Evolutionary conservation across 2,888 invertebrate species (phyloP).

Genomic region (Eupithecia dodoneata): DNA sequence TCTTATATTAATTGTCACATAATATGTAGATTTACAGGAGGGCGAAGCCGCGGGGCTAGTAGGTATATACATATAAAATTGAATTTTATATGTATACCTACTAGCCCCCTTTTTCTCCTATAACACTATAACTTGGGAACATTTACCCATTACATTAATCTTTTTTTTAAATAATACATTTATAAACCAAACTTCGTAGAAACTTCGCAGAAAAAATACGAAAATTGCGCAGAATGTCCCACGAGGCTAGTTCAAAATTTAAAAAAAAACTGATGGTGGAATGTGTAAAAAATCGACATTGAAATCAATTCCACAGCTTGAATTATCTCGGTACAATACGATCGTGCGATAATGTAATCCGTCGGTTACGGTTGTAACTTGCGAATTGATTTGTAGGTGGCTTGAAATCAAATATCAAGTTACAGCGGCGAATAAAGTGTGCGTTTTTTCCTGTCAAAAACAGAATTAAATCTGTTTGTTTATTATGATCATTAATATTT

Average conservation of each 20-base stretch:
- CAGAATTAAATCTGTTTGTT: not conserved
- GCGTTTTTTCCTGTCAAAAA: not conserved
- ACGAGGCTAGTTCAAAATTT: not conserved
- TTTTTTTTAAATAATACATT: too few relatives aligned
- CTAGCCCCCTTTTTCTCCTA: too few relatives aligned
- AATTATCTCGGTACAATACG: slow-evolving; percentile 8
- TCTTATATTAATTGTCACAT: too few relatives aligned
- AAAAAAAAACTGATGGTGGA: not conserved
- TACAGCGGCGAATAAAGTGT: slow-evolving; percentile 14
- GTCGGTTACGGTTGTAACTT: slow-evolving; percentile 34
- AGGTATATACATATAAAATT: too few relatives aligned
- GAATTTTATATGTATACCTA: too few relatives aligned
- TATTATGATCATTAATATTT: not conserved
- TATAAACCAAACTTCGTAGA: too few relatives aligned
- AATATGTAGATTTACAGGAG: too few relatives aligned
- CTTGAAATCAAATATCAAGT: slow-evolving; percentile 21
- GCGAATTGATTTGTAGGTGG: slow-evolving; percentile 32
- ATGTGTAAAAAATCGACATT: slow-evolving; percentile 25
- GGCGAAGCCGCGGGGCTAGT: too few relatives aligned
- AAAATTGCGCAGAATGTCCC: too few relatives aligned
- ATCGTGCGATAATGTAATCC: slow-evolving; percentile 39
- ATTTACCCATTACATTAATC: too few relatives aligned
- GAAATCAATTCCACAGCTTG: slow-evolving; percentile 44
- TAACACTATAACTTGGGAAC: too few relatives aligned
- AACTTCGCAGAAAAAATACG: too few relatives aligned